Evolutionary conservation across 64 coral and sea anemone genomes (phyloP), one percentile per base, ranked within the genome.

Genomic region (Dendronephthya gigantea): DNA sequence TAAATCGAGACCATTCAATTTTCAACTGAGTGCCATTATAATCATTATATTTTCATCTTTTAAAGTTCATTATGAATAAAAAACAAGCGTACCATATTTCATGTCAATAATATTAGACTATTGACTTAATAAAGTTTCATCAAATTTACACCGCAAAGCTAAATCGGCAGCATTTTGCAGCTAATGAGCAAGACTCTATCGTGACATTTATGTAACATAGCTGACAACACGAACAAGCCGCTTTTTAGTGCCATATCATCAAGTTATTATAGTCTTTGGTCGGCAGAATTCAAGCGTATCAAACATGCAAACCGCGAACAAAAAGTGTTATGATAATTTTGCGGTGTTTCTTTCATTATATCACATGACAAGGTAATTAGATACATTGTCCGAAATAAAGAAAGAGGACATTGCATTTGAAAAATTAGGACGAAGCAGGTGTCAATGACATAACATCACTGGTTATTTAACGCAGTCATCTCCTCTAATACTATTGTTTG

Each of bases 241-340:
- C 55, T 62, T 62, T 62, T 62, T 62, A 62, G 55, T 23, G 55
- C 55, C 25, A 62, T 62, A 62, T 62, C 55, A 62, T 62, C 55
- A 62, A 62, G 55, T 62, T 62, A 62, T 62, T 27, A 62, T 62
- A 62, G 55, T 62, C 55, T 62, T 62, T 62, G 55, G 55, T 62
- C 55, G 55, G 55, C 55, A 62, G 19, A 62, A 62, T 62, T 62
- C 55, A 62, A 62, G 55, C 55, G 55, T 62, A 62, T 62, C 55
- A 62, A 62, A 62, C 55, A 62, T 62, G 55, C 19, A 62, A 62
- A 62, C 6, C 7, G 4, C 55, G 55, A 62, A 62, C 55, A 62
- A 62, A 62, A 62, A 62, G 55, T 62, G 25, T 62, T 62, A 62
- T 62, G 10, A 19, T 62, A 62, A 62, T 62, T 27, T 62, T 23